phyloP scores from a whole-genome alignment of 2,113 vertebrate species.

The Colistium nudipinnis region DNA sequence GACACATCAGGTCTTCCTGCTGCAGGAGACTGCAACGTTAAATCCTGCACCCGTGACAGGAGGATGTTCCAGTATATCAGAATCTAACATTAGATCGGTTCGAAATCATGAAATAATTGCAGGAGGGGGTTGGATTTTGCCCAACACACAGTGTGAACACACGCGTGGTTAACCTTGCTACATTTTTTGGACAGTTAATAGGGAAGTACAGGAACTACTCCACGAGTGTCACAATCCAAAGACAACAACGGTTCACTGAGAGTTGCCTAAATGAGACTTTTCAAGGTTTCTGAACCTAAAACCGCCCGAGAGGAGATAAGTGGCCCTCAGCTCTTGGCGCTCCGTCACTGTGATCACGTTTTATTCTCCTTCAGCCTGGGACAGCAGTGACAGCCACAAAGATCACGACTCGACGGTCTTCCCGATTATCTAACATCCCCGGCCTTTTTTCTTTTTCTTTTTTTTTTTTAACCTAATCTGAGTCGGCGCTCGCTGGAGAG shows the following conservation, averaged over 20 bases:
- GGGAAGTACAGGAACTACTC: background rate
- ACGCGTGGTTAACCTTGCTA: too few relatives aligned
- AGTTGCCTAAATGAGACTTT: background rate
- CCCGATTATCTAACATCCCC: constrained; percentile 45
- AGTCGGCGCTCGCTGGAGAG: too few relatives aligned
- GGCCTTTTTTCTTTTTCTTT: too few relatives aligned
- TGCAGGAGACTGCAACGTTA: too few relatives aligned
- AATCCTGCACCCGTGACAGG: too few relatives aligned
- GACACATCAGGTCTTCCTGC: background rate
- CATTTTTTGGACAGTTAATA: too few relatives aligned
- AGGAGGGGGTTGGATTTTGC: too few relatives aligned
- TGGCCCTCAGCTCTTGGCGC: constrained; percentile 14
- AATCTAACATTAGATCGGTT: too few relatives aligned
- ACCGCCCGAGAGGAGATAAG: background rate
- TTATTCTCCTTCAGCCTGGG: constrained; percentile 26
- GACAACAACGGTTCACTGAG: too few relatives aligned
- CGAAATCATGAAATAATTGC: too few relatives aligned
- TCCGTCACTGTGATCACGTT: constrained; percentile 41
- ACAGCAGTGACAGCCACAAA: constrained; percentile 35
- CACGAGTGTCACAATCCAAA: background rate
- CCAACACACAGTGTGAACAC: background rate
- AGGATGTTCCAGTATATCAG: too few relatives aligned
- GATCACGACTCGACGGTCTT: constrained; percentile 23
- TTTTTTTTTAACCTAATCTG: too few relatives aligned
- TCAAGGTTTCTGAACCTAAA: constrained; percentile 8